Evolutionary conservation across 2,797 vertebrate genomes (phyloP).

Genomic region (Pangasius krempfi): DNA sequence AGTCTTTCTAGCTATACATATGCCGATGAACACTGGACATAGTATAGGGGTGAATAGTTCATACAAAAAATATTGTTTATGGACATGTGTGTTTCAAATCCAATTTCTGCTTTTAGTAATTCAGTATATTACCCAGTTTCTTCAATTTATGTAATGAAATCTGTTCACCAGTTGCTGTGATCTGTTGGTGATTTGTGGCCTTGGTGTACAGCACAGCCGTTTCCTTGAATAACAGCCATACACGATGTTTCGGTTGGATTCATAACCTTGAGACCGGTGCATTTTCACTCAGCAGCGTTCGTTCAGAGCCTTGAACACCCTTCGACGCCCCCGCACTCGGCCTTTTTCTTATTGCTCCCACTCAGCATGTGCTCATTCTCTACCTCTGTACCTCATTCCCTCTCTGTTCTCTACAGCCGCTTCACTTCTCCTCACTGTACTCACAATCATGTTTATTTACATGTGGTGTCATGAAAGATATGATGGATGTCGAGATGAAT

Average conservation of each 20-base stretch:
- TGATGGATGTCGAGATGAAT: neutral
- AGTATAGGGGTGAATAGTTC: neutral
- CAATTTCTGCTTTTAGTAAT: neutral
- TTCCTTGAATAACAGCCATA: slow-evolving; percentile 51
- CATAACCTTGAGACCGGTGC: slow-evolving; percentile 47
- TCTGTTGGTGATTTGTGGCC: slow-evolving; percentile 13
- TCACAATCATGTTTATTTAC: slow-evolving; percentile 44
- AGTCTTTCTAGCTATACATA: neutral
- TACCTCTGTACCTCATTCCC: slow-evolving; percentile 65
- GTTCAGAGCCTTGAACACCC: slow-evolving; percentile 62
- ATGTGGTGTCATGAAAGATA: slow-evolving; percentile 22
- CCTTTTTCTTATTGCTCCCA: slow-evolving; percentile 58
- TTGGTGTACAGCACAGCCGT: neutral
- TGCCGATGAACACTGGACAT: neutral
- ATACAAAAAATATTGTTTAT: neutral
- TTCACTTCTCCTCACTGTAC: slow-evolving; percentile 22
- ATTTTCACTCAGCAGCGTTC: slow-evolving; percentile 55
- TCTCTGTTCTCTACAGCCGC: slow-evolving; percentile 45
- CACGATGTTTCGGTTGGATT: slow-evolving; percentile 45
- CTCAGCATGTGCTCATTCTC: slow-evolving; percentile 44
- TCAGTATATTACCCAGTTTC: neutral
- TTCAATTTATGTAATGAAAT: neutral
- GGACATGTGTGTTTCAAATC: neutral
- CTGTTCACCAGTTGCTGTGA: slow-evolving; percentile 20
- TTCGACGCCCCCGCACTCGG: slow-evolving; percentile 49